Conservation (phyloP, 2,113 vertebrate genomes). For the Cyprinus carpio region DNA sequence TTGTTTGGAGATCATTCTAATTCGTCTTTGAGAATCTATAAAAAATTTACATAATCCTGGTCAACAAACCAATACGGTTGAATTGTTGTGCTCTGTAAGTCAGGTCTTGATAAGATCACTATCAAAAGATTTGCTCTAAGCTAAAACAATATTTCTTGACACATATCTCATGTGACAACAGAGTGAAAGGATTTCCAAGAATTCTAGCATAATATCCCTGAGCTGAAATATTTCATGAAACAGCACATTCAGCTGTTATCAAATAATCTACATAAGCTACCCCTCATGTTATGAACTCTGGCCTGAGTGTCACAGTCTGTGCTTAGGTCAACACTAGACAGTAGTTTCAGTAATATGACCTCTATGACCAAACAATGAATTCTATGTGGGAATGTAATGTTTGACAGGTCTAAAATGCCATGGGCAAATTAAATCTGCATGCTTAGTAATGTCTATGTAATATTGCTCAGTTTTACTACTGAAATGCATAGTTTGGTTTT, state of each 20-base stretch:
- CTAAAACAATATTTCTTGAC: conserved; percentile 41
- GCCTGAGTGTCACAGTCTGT: conserved; percentile 21
- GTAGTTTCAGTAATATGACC: conserved; percentile 13
- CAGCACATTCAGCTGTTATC: conserved; percentile 15
- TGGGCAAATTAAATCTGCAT: neutral
- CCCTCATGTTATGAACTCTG: neutral
- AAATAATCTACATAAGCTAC: conserved; percentile 8
- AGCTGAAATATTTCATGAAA: conserved; percentile 31
- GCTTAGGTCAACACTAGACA: conserved; percentile 16
- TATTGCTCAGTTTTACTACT: neutral
- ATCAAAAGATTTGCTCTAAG: conserved; percentile 27
- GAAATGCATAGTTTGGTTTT: neutral
- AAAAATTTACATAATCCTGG: conserved; percentile 11
- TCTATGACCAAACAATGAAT: neutral
- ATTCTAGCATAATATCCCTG: conserved; percentile 35
- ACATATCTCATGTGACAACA: conserved; percentile 19
- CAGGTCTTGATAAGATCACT: conserved; percentile 36
- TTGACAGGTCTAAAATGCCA: neutral
- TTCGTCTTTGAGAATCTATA: conserved; percentile 21
- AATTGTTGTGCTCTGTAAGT: conserved; percentile 19
- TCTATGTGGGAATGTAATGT: neutral
- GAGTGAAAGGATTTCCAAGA: conserved; percentile 40
- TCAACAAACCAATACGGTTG: conserved; percentile 25
- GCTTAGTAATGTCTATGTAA: neutral
- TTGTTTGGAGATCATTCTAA: conserved; percentile 30